phyloP scores from a whole-genome alignment of 2,113 vertebrate species.

The Zosterops japonicus region DNA sequence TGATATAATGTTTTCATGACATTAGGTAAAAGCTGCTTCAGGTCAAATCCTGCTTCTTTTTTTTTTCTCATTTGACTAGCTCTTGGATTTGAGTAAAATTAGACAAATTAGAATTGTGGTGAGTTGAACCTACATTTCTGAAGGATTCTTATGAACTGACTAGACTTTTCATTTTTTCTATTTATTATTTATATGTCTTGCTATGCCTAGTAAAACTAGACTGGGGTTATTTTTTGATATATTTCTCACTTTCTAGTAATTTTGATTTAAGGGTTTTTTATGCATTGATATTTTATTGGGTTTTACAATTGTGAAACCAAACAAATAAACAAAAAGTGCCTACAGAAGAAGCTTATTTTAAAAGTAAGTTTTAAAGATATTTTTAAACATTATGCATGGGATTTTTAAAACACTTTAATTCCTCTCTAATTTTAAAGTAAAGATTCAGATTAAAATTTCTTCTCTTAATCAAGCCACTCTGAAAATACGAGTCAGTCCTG shows the following conservation, averaged over 20 bases:
- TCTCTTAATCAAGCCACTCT: not conserved
- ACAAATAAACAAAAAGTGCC: not conserved
- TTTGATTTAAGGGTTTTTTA: not conserved
- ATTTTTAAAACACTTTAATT: not conserved
- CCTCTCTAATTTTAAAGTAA: not conserved
- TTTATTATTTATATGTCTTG: not conserved
- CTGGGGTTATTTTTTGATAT: not conserved
- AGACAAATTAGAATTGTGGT: not conserved
- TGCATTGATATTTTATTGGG: not conserved
- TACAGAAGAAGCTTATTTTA: not conserved
- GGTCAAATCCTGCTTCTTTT: not conserved
- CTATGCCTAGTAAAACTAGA: not conserved
- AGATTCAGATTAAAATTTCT: not conserved
- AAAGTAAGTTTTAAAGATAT: not conserved
- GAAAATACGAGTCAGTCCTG: not conserved
- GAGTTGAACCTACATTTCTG: not conserved
- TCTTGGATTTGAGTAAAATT: not conserved
- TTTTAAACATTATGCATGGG: not conserved
- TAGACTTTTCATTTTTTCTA: not conserved
- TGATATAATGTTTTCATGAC: not conserved
- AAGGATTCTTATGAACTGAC: not conserved
- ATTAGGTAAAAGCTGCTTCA: not conserved
- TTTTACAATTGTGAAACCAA: not conserved
- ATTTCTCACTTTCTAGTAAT: not conserved
- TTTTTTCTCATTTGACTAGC: not conserved